phyloP scores from a whole-genome alignment of 2,888 invertebrate species.

The Acanthosepion lycidas region DNA sequence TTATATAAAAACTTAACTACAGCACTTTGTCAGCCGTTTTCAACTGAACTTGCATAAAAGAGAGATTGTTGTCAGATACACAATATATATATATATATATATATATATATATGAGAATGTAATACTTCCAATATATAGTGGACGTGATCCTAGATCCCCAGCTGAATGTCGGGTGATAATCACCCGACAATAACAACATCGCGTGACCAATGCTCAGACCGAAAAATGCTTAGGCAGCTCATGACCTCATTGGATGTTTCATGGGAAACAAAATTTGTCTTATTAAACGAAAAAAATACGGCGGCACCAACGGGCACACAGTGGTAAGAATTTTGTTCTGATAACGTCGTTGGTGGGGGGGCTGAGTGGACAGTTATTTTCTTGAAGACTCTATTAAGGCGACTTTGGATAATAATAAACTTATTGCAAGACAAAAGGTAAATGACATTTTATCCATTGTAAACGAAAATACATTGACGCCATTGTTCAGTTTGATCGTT shows the following conservation, averaged over 20 bases:
- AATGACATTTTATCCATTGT: background rate
- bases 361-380: background rate
- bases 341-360: background rate
- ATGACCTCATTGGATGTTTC: background rate
- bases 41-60: no score
- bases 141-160: background rate
- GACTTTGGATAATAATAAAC: background rate
- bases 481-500: no score
- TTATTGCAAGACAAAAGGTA: background rate
- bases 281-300: background rate
- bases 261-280: background rate
- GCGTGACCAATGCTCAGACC: background rate
- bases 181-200: background rate
- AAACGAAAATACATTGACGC: no score
- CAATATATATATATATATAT: background rate
- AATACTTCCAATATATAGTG: background rate
- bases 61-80: no score
- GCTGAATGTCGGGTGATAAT: background rate
- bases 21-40: no score
- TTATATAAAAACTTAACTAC: no score
- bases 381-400: background rate
- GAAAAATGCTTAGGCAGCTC: background rate
- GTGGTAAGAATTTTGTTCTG: background rate
- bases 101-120: background rate
- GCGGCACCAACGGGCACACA: background rate